These are phyloP conservation scores for Theocolax elegans DNA, from an alignment of 1,140 invertebrate genomes.

Conservation along the genomic window DNA sequence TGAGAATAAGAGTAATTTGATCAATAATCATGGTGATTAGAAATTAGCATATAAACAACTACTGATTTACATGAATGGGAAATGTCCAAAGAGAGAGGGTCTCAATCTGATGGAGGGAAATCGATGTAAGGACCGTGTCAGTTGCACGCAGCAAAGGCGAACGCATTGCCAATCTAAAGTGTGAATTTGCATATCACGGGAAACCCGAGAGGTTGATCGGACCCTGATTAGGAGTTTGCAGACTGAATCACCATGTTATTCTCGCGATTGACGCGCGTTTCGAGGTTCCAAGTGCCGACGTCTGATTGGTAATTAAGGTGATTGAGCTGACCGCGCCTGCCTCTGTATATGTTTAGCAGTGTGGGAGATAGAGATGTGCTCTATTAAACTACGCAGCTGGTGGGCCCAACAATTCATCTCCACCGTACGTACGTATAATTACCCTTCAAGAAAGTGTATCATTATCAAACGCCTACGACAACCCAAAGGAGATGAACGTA, in stretches of 20 bases:
- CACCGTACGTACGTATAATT: not conserved
- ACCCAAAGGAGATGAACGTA: too few relatives aligned
- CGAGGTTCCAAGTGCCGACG: not conserved
- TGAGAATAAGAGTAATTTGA: too few relatives aligned
- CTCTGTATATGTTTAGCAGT: not conserved
- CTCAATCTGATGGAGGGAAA: too few relatives aligned
- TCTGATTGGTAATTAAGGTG: constrained; percentile 32
- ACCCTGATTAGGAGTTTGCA: constrained; percentile 20
- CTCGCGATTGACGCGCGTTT: not conserved
- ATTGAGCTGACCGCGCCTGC: not conserved
- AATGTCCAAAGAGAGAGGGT: too few relatives aligned
- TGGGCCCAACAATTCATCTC: not conserved
- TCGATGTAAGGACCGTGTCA: too few relatives aligned
- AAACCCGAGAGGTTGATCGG: not conserved
- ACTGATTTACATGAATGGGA: too few relatives aligned
- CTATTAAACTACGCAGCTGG: constrained; percentile 14
- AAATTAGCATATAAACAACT: too few relatives aligned
- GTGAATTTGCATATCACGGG: constrained; percentile 8
- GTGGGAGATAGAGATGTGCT: too few relatives aligned
- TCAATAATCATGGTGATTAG: too few relatives aligned
- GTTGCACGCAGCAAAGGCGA: too few relatives aligned
- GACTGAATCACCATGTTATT: not conserved
- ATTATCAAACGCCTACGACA: not conserved
- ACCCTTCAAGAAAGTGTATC: not conserved
- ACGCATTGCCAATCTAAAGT: not conserved